Base-by-base conservation (phyloP, 1,140 invertebrate genomes). In the Hyles vespertilio region DNA sequence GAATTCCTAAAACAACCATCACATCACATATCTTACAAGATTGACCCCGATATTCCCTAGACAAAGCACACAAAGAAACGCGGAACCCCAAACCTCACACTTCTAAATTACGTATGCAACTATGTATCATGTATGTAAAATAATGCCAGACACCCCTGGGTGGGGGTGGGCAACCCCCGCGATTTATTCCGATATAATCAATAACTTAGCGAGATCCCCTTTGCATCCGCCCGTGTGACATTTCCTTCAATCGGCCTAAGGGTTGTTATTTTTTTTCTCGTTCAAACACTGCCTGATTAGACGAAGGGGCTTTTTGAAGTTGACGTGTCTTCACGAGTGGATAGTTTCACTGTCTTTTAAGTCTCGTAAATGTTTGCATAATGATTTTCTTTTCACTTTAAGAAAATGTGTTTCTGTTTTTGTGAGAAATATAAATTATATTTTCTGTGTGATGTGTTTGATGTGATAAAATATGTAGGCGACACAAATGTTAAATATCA, bases 111-210 rank as follows among this genome's bases (percentile, higher is more conserved):
- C 73, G 67, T 65, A 74, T 83, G 81, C 81, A 81, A 85, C 80
- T 76, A 79, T 84, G 77, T 84, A 77, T 82, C 77, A 81, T 86
- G 79, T 88, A 88, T 88, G 85, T 88, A 88, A 88, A 88, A 86
- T 88, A 88, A 88, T 87, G 82, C 79, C 77, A 78, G 81, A 81
- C 78, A 83, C 83, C 72, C 67, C 74, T 69, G 72, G 67, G 49
- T 47, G 52, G 61, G 70, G 66, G 65, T 71, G 78, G 64, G 76
- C 71, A 33, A 53, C 65, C 69, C 72, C 76, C 74, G 58, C 70
- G 84, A 85, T 82, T 87, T 86, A 88, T 88, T 88, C 81, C 85
- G 77, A 88, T 88, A 88, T 88, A 88, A 88, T 88, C 85, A 88
- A 88, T 88, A 88, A 87, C 85, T 88, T 87, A 85, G 79, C 85